Evolutionary conservation across 2,113 vertebrate species (phyloP).

Genomic region (Hyla sarda): DNA sequence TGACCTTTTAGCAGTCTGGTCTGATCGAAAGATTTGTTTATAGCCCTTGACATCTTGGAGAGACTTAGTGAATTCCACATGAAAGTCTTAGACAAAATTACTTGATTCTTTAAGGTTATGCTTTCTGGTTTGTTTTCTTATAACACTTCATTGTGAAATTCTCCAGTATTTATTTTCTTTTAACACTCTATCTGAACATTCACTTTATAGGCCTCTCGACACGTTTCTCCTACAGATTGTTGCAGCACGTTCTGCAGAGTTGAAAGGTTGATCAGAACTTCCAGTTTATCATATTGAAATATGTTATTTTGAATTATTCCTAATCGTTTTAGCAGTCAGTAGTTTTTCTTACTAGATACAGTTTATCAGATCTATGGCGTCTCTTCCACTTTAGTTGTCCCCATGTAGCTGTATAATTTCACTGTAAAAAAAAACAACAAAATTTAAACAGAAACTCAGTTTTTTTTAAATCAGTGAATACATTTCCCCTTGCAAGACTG

Average conservation of each 20-base stretch:
- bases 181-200: neutral
- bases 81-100: conserved; percentile 20
- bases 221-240: conserved; percentile 9
- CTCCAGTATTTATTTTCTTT: neutral
- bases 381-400: neutral
- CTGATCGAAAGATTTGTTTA: neutral
- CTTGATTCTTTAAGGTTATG: neutral
- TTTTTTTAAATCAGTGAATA: neutral
- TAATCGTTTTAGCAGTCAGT: neutral
- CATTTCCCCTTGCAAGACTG: too few relatives aligned
- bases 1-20: neutral
- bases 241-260: neutral
- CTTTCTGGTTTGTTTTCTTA: neutral
- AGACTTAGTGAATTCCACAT: neutral
- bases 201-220: neutral
- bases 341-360: neutral
- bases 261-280: neutral
- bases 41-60: conserved; percentile 4
- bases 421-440: neutral
- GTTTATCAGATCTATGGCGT: neutral
- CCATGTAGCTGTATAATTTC: neutral
- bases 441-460: neutral
- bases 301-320: neutral
- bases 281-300: neutral
- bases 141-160: neutral